Percentiles rank a stretch among this genome's conserved stretches.
Evolutionary conservation across 2,113 vertebrate genomes (phyloP).

Genomic region (Apteryx mantelli): DNA sequence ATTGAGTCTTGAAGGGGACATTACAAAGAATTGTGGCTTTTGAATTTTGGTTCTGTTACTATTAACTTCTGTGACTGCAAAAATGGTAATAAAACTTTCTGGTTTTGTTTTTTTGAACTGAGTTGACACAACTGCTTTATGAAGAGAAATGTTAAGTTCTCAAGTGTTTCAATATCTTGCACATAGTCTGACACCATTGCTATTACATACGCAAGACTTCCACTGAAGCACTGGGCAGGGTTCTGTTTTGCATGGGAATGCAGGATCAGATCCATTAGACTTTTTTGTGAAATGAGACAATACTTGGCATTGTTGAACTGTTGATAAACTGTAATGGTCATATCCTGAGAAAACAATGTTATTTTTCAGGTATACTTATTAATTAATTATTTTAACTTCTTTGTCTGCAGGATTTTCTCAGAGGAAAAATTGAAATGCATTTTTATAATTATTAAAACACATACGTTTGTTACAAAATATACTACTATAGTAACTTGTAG

Average conservation of each 20-base stretch:
- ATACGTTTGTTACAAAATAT: neutral
- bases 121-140: neutral
- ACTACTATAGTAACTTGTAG: neutral
- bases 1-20: neutral
- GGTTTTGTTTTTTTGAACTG: neutral
- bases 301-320: neutral
- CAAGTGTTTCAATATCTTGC: neutral
- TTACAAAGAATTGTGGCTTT: neutral
- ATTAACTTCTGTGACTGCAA: neutral
- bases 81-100: neutral
- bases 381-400: neutral
- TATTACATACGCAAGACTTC: neutral
- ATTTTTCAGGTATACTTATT: neutral
- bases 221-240: neutral
- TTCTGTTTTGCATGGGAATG: neutral
- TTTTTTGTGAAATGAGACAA: neutral
- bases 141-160: neutral
- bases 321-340: neutral
- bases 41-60: neutral
- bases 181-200: neutral
- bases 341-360: neutral
- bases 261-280: neutral
- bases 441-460: neutral
- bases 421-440: neutral
- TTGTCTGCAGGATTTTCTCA: neutral